A percentile compares a stretch with the other conserved stretches of the same genome.
phyloP scores from a whole-genome alignment of 2,888 invertebrate genomes.

The Cheilosia vulpina region DNA sequence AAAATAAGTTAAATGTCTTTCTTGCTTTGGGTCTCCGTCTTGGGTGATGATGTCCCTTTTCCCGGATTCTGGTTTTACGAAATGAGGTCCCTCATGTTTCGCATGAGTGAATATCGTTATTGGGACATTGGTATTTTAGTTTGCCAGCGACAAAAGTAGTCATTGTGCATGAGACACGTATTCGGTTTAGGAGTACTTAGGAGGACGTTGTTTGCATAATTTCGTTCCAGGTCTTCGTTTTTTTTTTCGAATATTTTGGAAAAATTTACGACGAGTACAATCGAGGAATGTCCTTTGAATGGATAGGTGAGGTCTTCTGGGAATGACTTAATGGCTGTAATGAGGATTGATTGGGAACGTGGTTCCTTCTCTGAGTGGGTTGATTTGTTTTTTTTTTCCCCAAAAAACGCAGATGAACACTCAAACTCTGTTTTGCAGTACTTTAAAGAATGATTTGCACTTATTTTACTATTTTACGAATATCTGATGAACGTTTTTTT shows the following conservation, averaged over 20 bases:
- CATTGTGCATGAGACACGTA: slow-evolving; percentile 58
- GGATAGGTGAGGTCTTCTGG: slow-evolving; percentile 24
- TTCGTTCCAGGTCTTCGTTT: slow-evolving; percentile 18
- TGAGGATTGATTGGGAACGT: slow-evolving; percentile 61
- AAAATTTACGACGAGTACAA: slow-evolving; percentile 14
- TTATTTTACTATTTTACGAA: too few species aligned
- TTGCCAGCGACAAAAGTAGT: slow-evolving; percentile 27
- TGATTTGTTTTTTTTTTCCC: slow-evolving; percentile 7
- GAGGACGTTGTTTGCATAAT: slow-evolving; percentile 64
- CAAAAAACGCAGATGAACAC: not conserved
- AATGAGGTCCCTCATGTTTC: slow-evolving; percentile 59
- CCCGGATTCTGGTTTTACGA: slow-evolving; percentile 21
- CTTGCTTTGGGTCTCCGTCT: not conserved
- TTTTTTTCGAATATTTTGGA: not conserved
- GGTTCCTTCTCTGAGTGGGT: slow-evolving; percentile 20
- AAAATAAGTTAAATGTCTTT: slow-evolving; percentile 67
- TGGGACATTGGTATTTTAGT: slow-evolving; percentile 57
- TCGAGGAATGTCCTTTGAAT: slow-evolving; percentile 34
- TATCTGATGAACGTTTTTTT: too few species aligned
- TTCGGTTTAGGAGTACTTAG: slow-evolving; percentile 67
- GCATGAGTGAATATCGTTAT: slow-evolving; percentile 70
- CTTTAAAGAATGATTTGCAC: too few species aligned
- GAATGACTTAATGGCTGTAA: slow-evolving; percentile 27
- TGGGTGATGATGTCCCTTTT: slow-evolving; percentile 44
- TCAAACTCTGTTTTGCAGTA: too few species aligned